A percentile compares a stretch with the other conserved stretches of the same genome.
phyloP scores from a whole-genome alignment of 2,888 invertebrate species.

The Pristionchus japonicus region DNA sequence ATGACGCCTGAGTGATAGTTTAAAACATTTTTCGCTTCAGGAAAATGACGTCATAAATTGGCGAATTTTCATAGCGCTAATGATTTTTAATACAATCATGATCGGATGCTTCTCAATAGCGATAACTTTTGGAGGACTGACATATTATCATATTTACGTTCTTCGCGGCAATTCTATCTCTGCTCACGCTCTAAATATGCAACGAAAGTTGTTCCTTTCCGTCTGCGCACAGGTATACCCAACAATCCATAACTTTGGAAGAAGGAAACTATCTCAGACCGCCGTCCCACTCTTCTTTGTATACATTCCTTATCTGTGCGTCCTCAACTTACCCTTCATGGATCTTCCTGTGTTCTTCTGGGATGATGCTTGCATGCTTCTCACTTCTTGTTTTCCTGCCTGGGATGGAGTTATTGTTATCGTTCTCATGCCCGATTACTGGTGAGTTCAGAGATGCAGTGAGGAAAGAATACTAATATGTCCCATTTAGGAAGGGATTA shows the following conservation, averaged over 20 bases:
- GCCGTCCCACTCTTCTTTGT: background rate
- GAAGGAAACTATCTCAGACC: background rate
- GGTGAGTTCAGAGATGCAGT: background rate
- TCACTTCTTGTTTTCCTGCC: background rate
- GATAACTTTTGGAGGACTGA: background rate
- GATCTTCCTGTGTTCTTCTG: background rate
- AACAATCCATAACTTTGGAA: background rate
- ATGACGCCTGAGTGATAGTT: too few species aligned
- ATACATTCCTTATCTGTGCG: background rate
- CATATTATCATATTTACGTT: background rate
- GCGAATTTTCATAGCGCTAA: background rate
- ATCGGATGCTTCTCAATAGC: background rate
- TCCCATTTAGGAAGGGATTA: background rate
- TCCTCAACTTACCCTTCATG: background rate
- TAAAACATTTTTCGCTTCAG: background rate
- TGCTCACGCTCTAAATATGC: background rate
- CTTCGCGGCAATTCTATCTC: background rate
- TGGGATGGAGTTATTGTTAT: background rate
- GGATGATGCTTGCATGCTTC: too few species aligned
- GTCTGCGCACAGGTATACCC: background rate
- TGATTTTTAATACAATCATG: background rate
- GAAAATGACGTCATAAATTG: background rate
- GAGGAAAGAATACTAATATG: too few species aligned
- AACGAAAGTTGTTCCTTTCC: background rate
- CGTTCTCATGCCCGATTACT: background rate